Percentiles rank a stretch among this genome's conserved stretches.
phyloP scores from a whole-genome alignment of 2,797 vertebrate species.

The Danio albolineatus region DNA sequence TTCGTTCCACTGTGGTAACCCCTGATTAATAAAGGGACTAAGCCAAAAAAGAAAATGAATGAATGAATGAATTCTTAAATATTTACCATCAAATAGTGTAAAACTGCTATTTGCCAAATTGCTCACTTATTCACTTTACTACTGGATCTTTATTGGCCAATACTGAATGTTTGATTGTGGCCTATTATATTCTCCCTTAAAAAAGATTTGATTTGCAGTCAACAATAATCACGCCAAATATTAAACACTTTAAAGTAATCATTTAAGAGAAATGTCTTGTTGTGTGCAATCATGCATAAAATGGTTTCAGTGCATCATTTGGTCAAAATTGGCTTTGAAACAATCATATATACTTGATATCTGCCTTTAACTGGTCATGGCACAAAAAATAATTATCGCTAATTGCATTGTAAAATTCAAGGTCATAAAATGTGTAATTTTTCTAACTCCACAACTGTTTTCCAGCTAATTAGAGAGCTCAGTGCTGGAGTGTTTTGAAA shows the following conservation, averaged over 20 bases:
- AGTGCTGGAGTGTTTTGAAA: constrained; percentile 3
- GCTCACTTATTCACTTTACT: too few species aligned
- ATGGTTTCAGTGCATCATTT: neutral
- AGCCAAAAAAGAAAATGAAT: too few species aligned
- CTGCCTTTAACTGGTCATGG: neutral
- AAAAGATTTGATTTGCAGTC: neutral
- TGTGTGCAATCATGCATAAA: neutral
- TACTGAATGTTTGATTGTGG: neutral
- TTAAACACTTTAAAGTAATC: neutral
- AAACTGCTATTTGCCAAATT: too few species aligned
- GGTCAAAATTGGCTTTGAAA: neutral
- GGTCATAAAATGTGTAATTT: neutral
- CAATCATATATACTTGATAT: neutral
- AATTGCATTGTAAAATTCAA: neutral
- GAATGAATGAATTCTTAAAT: too few species aligned
- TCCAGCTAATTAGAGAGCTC: neutral
- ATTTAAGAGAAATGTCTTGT: neutral
- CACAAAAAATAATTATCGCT: neutral
- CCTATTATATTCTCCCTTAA: neutral
- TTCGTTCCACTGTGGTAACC: too few species aligned
- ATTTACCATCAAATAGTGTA: too few species aligned
- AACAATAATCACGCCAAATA: too few species aligned
- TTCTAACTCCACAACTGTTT: neutral
- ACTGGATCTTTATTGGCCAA: neutral
- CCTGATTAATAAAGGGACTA: too few species aligned